Conservation (phyloP, 2,797 vertebrate genomes). For the Limnodromus scolopaceus region DNA sequence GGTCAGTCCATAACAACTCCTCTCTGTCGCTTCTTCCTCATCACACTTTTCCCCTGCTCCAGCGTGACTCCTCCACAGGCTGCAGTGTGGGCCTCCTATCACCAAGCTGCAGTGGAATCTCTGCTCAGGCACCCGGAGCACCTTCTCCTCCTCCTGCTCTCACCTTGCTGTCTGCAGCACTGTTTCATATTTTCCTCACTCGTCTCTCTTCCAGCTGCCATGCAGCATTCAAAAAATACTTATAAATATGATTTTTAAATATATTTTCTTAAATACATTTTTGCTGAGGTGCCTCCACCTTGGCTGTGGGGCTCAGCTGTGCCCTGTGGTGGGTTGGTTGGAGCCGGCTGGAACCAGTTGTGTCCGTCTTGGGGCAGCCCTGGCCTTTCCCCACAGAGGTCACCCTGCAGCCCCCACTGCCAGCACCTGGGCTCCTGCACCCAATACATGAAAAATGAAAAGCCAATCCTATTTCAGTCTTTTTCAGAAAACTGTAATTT, state of each 20-base stretch:
- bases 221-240: not conserved
- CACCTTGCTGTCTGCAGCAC: not conserved
- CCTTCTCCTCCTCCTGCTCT: not conserved
- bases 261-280: not conserved
- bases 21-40: not conserved
- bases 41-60: not conserved
- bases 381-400: not conserved
- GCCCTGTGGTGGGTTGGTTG: no score
- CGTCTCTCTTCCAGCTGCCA: not conserved
- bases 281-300: not conserved
- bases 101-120: not conserved
- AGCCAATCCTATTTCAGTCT: not conserved
- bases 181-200: not conserved
- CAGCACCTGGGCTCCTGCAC: rapidly evolving
- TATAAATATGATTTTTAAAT: not conserved
- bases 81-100: rapidly evolving
- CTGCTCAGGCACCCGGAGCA: not conserved
- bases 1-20: rapidly evolving
- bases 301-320: not conserved
- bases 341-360: not conserved
- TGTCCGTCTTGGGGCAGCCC: not conserved
- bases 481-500: not conserved
- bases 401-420: rapidly evolving
- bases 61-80: not conserved
- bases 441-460: not conserved